phyloP scores from a whole-genome alignment of 37 sponge, comb jelly and placozoan genomes.

The Eunapius fragilis region DNA sequence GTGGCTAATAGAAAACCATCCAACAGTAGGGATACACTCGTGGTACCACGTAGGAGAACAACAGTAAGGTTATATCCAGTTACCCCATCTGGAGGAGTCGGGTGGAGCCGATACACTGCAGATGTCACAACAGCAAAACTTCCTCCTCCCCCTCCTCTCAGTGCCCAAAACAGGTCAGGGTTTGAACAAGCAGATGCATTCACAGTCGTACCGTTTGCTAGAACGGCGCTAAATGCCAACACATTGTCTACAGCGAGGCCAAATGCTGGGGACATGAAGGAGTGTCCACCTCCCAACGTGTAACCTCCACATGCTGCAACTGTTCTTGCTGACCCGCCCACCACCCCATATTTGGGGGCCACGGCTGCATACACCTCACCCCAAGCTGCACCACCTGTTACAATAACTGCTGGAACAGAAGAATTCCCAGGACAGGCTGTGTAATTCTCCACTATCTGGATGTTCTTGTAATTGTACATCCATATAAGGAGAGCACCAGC shows the following conservation, averaged over 20 bases:
- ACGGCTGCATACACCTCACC: slow-evolving; percentile 9
- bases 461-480: neutral
- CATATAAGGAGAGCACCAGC: neutral
- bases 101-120: neutral
- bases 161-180: slow-evolving; percentile 2
- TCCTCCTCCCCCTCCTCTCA: neutral
- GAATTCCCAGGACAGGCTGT: neutral
- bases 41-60: neutral
- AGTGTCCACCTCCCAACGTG: slow-evolving; percentile 6
- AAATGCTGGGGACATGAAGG: neutral
- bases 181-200: neutral
- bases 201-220: neutral
- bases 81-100: neutral
- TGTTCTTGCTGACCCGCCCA: neutral
- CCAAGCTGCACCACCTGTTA: neutral
- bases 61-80: neutral
- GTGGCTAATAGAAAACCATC: neutral
- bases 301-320: neutral
- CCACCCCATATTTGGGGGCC: neutral
- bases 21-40: neutral
- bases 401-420: neutral
- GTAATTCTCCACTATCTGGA: neutral
- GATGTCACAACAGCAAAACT: neutral
- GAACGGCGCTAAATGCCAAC: neutral
- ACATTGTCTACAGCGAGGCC: slow-evolving; percentile 6